Conservation (phyloP, 2,113 vertebrate species). For the Carassius carassius region DNA sequence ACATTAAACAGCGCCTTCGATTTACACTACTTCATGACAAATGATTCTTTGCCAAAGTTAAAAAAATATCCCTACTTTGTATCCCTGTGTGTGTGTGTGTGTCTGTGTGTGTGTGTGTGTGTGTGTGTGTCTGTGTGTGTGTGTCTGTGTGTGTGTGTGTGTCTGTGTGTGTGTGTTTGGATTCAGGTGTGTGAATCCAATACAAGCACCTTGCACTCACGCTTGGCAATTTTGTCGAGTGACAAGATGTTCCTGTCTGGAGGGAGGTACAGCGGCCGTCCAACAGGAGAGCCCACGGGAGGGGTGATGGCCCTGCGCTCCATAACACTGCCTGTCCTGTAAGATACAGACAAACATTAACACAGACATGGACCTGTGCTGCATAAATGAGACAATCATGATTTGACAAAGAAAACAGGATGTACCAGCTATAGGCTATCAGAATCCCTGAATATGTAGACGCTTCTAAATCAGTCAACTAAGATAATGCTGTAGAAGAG, state of each 20-base stretch:
- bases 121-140: background rate
- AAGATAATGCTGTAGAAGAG: background rate
- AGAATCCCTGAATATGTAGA: background rate
- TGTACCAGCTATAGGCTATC: background rate
- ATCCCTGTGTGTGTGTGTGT: background rate
- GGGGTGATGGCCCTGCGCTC: constrained; percentile 91
- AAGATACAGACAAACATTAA: constrained; percentile 11
- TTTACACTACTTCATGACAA: background rate
- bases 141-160: background rate
- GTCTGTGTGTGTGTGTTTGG: background rate
- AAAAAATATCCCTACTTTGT: background rate
- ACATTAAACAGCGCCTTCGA: background rate
- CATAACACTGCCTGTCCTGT: constrained; percentile 92
- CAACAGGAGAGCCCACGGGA: constrained; percentile 87
- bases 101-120: background rate
- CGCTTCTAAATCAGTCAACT: background rate
- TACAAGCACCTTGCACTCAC: constrained; percentile 92
- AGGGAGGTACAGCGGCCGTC: constrained; percentile 87
- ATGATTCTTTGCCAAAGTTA: background rate
- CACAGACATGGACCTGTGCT: background rate
- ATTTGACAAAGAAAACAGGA: background rate
- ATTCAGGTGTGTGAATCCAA: constrained; percentile 76
- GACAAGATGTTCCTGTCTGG: constrained; percentile 84
- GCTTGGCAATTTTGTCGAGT: constrained; percentile 94
- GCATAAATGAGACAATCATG: background rate